These are phyloP conservation scores for Charanyca ferruginea DNA, from an alignment of 2,888 invertebrate genomes.

Conservation along the genomic window DNA sequence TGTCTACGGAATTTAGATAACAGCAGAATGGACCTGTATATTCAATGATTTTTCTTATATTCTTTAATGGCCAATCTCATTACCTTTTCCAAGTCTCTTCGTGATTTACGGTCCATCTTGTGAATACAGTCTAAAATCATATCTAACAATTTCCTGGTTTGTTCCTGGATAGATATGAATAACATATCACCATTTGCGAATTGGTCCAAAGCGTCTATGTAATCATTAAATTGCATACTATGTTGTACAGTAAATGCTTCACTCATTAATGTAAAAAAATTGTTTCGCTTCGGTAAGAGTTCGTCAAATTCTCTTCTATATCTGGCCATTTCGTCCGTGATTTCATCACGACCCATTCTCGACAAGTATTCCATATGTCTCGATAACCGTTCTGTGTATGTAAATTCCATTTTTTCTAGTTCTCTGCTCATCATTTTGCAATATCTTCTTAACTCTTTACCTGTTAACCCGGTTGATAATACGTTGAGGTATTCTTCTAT, in stretches of 20 bases:
- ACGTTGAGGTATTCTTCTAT: slow-evolving; percentile 70
- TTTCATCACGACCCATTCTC: slow-evolving; percentile 66
- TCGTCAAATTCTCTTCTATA: slow-evolving; percentile 66
- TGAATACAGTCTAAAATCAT: slow-evolving; percentile 61
- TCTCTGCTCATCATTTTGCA: slow-evolving; percentile 67
- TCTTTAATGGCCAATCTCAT: slow-evolving; percentile 72
- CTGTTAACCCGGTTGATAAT: slow-evolving; percentile 68
- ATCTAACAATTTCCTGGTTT: slow-evolving; percentile 64
- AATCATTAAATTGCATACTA: slow-evolving; percentile 73
- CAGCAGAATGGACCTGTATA: neutral
- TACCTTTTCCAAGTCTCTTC: slow-evolving; percentile 61
- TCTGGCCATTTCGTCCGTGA: slow-evolving; percentile 65
- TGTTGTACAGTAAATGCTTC: slow-evolving; percentile 72
- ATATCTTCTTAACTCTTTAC: slow-evolving; percentile 68
- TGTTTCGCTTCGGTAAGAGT: slow-evolving; percentile 52
- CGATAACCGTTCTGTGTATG: slow-evolving; percentile 66
- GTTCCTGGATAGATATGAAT: slow-evolving; percentile 45
- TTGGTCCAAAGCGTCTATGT: slow-evolving; percentile 67
- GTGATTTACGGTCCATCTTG: slow-evolving; percentile 58
- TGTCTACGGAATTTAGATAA: too few relatives aligned
- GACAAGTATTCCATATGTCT: slow-evolving; percentile 68
- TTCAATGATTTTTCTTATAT: slow-evolving; percentile 47
- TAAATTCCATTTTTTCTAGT: slow-evolving; percentile 65
- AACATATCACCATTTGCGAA: slow-evolving; percentile 59
- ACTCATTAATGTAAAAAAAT: slow-evolving; percentile 76